Percentiles rank a stretch among this genome's conserved stretches.
Conservation (phyloP, 2,888 invertebrate species). For the Uropetala carovei region DNA sequence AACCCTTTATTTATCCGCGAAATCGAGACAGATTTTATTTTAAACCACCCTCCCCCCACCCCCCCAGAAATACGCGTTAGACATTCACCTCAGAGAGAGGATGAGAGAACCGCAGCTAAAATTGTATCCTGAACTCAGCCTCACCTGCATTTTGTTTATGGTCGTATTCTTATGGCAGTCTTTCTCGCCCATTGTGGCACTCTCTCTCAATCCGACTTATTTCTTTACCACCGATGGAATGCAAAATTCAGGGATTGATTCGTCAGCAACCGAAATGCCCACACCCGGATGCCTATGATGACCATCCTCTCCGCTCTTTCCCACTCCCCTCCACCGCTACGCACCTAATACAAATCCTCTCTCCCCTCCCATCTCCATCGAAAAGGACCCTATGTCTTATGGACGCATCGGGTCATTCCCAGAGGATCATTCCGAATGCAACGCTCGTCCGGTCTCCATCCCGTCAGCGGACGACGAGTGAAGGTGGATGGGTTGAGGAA, state of each 20-base stretch:
- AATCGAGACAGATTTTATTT: not conserved
- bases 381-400: not conserved
- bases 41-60: not conserved
- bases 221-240: not conserved
- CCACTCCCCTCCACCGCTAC: too few relatives aligned
- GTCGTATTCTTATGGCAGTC: not conserved
- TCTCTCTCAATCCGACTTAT: not conserved
- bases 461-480: too few relatives aligned
- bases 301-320: not conserved
- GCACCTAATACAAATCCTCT: too few relatives aligned
- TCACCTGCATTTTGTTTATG: not conserved
- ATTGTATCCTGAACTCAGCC: slow-evolving; percentile 4
- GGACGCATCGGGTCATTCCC: not conserved
- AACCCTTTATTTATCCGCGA: not conserved
- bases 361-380: not conserved
- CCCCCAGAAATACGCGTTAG: not conserved
- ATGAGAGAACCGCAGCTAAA: not conserved
- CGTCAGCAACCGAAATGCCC: slow-evolving; percentile 22
- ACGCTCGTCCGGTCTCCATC: not conserved
- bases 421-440: not conserved
- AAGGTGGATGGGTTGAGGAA: not conserved
- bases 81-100: not conserved
- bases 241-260: not conserved
- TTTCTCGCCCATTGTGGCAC: not conserved
- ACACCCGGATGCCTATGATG: slow-evolving; percentile 10